phyloP scores from a whole-genome alignment of 2,797 vertebrate species.

The Sebastes trivittatus region DNA sequence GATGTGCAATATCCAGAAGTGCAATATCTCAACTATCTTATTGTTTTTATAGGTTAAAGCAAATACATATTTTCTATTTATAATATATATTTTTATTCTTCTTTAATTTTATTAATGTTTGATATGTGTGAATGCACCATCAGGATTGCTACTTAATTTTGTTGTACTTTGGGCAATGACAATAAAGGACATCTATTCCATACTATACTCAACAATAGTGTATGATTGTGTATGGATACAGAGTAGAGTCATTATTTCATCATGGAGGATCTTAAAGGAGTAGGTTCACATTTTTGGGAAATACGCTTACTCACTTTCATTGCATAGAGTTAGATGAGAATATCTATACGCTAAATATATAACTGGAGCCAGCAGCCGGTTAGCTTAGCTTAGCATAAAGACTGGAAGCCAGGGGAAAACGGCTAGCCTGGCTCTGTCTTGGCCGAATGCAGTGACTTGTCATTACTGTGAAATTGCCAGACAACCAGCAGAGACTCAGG shows the following conservation, averaged over 20 bases:
- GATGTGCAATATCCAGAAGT: background rate
- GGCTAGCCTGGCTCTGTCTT: background rate
- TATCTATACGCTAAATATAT: too few relatives aligned
- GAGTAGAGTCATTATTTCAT: background rate
- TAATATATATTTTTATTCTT: background rate
- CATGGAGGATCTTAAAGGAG: background rate
- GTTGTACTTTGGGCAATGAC: too few relatives aligned
- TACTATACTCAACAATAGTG: background rate
- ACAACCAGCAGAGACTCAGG: background rate
- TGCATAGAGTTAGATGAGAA: too few relatives aligned
- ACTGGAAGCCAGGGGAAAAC: too few relatives aligned
- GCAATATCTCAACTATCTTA: background rate
- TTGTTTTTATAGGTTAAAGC: background rate
- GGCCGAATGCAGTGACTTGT: background rate
- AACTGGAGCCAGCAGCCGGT: too few relatives aligned
- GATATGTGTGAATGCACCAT: background rate
- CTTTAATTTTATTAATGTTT: background rate
- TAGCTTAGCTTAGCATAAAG: too few relatives aligned
- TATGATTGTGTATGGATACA: background rate
- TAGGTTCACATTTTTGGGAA: background rate
- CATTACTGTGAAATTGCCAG: background rate
- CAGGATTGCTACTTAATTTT: too few relatives aligned
- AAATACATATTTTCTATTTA: background rate
- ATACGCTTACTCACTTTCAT: background rate
- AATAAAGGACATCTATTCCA: too few relatives aligned